A percentile compares a stretch with the other conserved stretches of the same genome.
Evolutionary conservation across 2,113 vertebrate genomes (phyloP).

Genomic region (Chlorocebus sabaeus): DNA sequence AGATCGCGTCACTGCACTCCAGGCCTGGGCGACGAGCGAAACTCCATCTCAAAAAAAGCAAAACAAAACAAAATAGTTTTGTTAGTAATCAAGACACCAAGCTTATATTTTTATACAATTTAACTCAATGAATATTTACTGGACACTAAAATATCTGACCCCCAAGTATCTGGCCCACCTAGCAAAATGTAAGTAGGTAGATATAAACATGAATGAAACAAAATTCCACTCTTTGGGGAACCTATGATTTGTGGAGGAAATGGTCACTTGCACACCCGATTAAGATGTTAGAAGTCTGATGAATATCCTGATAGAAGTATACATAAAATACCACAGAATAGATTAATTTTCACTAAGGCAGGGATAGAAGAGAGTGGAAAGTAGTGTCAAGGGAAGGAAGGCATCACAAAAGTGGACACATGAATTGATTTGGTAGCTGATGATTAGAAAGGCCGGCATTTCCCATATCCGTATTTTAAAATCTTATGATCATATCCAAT

Average conservation of each 20-base stretch:
- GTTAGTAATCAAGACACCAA: background rate
- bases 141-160: background rate
- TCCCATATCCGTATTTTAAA: background rate
- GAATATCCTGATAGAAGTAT: background rate
- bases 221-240: background rate
- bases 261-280: background rate
- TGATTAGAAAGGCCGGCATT: background rate
- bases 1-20: too few species aligned
- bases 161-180: background rate
- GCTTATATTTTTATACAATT: conserved; percentile 6
- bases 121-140: background rate
- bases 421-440: background rate
- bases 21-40: too few species aligned
- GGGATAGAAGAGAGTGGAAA: background rate
- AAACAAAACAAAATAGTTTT: background rate
- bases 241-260: background rate
- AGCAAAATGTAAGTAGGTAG: background rate
- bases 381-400: background rate
- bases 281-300: background rate
- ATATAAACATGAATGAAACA: background rate
- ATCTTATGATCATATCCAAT: background rate
- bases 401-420: background rate
- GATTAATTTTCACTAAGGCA: background rate
- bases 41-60: too few species aligned
- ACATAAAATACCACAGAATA: background rate